Percentiles rank a stretch among this genome's conserved stretches.
Evolutionary conservation across 2,888 invertebrate species (phyloP).

Genomic region (Coleophora deauratella): DNA sequence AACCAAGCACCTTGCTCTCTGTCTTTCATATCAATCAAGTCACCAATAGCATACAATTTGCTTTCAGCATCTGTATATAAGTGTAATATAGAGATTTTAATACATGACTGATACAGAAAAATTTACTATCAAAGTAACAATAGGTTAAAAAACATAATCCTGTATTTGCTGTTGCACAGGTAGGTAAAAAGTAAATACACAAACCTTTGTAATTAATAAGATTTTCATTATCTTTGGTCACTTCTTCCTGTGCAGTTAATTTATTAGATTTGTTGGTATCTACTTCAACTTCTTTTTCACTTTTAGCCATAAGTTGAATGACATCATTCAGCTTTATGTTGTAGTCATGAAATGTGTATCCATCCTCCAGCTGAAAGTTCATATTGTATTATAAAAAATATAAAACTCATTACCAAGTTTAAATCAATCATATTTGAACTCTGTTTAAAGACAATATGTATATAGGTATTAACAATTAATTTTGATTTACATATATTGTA

Average conservation of each 20-base stretch:
- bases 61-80: constrained; percentile 51
- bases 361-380: constrained; percentile 78
- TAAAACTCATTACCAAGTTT: no score
- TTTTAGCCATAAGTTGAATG: constrained; percentile 77
- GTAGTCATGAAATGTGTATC: constrained; percentile 83
- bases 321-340: constrained; percentile 83
- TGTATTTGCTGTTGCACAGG: no score
- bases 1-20: constrained; percentile 81
- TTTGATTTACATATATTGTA: no score
- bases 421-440: background rate
- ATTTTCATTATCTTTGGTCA: constrained; percentile 21
- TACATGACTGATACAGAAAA: no score
- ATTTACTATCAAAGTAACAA: no score
- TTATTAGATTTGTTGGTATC: constrained; percentile 17
- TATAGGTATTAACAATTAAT: no score
- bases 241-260: no score
- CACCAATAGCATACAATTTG: constrained; percentile 72
- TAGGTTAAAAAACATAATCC: no score
- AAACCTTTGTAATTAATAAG: constrained; percentile 27
- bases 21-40: constrained; percentile 79
- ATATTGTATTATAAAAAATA: background rate
- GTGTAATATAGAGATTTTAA: background rate
- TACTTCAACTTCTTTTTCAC: constrained; percentile 6
- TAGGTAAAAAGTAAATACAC: background rate
- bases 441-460: no score